Base-by-base conservation (phyloP, 2,797 vertebrate species). In the Graptemys geographica region DNA sequence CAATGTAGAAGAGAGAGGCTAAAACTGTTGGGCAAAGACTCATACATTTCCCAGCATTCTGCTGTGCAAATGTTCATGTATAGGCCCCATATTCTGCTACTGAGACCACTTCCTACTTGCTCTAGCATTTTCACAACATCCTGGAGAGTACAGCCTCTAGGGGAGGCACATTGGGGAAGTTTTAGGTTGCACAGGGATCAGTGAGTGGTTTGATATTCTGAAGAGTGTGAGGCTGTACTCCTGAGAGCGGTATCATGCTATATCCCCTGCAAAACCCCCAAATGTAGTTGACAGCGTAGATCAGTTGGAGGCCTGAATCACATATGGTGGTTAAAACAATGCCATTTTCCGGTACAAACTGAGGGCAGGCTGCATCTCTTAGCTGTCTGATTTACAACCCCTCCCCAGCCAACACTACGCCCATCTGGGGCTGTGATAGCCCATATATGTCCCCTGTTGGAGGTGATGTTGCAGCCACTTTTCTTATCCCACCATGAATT, bases 11-110 rank as follows among this genome's bases (percentile, higher is more conserved):
- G 28, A 81, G 44, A 92, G 88, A 92, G 87, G 3, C 55, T 55
- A 91, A 84, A 49, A 88, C 81, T 10, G 3, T 82, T 74, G 94
- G 86, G 56, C 74, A 91, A 59, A 90, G 91, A 52, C 69, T 11
- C 4, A 3, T 56, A 28, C 4, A n/a, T 19, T 52, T 87, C 55
- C 74, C 16, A 81, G 55, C 25, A 62, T 4, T 84, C 79, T 88
- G 55, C 81, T 90, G 88, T 52, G 90, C 90, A 91, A 87, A 79
- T 0, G 2, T 59, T 86, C 83, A 93, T 44, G 8, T 37, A n/a
- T 11, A 69, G 72, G 25, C 11, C 49, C 79, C 72, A 6, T 59
- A 76, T 84, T 93, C 52, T 44, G 10, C 27, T 59, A 19, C 28
- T 28, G 23, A 41, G 37, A 82, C 49, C 72, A 16, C 12, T 86